Percentiles rank a stretch among this genome's conserved stretches.
These are phyloP conservation scores for Euleptes europaea DNA, from an alignment of 2,113 vertebrate species.

Conservation along the genomic window DNA sequence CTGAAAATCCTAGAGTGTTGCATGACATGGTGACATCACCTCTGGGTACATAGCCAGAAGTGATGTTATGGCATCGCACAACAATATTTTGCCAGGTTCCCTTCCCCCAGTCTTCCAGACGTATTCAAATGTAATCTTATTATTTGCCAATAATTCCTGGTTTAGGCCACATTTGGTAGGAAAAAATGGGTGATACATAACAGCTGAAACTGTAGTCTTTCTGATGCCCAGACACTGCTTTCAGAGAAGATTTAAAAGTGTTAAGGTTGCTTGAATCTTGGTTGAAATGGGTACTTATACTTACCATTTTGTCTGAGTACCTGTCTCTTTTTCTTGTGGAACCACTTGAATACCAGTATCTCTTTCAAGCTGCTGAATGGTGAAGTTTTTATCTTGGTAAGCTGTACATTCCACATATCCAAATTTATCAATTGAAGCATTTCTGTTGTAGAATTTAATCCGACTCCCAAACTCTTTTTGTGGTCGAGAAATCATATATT, in stretches of 20 bases:
- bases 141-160: too few species aligned
- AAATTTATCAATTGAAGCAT: constrained; percentile 71
- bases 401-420: constrained; percentile 76
- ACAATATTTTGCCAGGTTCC: too few species aligned
- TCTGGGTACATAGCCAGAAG: too few species aligned
- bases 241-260: not conserved
- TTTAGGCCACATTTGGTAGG: not conserved
- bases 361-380: constrained; percentile 79
- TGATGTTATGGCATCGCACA: too few species aligned
- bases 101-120: too few species aligned
- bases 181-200: constrained; percentile 4
- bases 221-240: not conserved
- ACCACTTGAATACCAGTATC: constrained; percentile 76
- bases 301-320: constrained; percentile 88
- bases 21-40: too few species aligned
- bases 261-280: not conserved
- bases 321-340: constrained; percentile 65
- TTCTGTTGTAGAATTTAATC: constrained; percentile 77
- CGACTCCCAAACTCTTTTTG: constrained; percentile 74
- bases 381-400: constrained; percentile 85
- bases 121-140: too few species aligned
- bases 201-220: not conserved
- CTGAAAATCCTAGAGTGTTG: too few species aligned
- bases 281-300: constrained; percentile 25
- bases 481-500: constrained; percentile 77